phyloP scores from a whole-genome alignment of 1,140 invertebrate genomes.

The Polyergus mexicanus region DNA sequence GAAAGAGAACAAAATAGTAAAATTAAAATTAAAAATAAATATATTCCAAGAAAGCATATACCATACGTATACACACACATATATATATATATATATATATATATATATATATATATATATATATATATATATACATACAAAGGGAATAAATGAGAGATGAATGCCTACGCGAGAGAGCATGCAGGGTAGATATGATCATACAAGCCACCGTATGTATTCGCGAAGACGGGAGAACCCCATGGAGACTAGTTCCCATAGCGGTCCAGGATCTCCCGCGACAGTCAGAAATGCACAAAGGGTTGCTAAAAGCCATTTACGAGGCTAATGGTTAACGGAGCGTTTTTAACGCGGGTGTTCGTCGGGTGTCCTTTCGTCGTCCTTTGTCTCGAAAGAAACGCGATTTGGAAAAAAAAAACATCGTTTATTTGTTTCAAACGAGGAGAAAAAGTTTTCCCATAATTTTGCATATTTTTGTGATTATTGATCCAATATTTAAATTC shows the following conservation, averaged over 20 bases:
- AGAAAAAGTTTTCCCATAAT: background rate
- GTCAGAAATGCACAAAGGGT: constrained; percentile 77
- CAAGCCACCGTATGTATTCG: constrained; percentile 65
- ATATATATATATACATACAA: background rate
- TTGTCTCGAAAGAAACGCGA: constrained; percentile 38
- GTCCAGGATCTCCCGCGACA: constrained; percentile 67
- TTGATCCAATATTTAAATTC: no score
- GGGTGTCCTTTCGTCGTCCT: constrained; percentile 29
- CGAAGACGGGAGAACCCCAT: constrained; percentile 53
- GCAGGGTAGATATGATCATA: background rate
- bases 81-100: no score
- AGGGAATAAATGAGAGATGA: constrained; percentile 15
- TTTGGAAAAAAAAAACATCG: constrained; percentile 35
- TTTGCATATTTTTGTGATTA: background rate
- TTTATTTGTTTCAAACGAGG: constrained; percentile 20
- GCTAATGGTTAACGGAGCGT: constrained; percentile 77
- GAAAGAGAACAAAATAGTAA: background rate
- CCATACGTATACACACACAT: background rate
- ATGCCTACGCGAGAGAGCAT: background rate
- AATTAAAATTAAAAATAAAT: background rate
- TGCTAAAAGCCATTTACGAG: constrained; percentile 79
- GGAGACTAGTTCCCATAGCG: constrained; percentile 69
- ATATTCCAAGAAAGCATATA: background rate
- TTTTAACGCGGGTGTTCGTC: constrained; percentile 55
- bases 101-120: no score